Base-by-base conservation (phyloP, 2,888 invertebrate species). In the Coelinius sp. region DNA sequence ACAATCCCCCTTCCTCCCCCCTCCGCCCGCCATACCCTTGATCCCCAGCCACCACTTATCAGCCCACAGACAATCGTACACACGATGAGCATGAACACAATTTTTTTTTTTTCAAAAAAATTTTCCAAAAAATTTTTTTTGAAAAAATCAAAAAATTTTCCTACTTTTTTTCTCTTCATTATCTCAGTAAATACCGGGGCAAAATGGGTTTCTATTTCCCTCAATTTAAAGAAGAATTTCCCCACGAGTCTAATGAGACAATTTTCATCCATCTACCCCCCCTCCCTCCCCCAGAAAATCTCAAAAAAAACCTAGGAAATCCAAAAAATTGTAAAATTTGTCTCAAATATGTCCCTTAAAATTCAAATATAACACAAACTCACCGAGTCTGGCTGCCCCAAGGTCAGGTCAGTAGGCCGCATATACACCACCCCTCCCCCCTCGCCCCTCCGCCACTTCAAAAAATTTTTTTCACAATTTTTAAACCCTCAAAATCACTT, bases 371-470 rank as follows among this genome's bases (percentile, higher is more conserved):
- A 10, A n/a, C 0, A 75, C 71, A 75, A 49, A 79, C 82, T 82
- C 78, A 86, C 86, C 85, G 85, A 84, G 82, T 84, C 83, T 77
- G 81, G 77, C 81, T 80, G 84, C 82, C 81, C 83, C 86, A 86
- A 86, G 86, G 85, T 85, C 85, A 84, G 84, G 84, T 85, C 82
- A 86, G 80, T 84, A 82, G 84, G 84, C 83, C 83, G 82, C 77
- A 78, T 77, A 44, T 67, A 70, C 70, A 69, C 62, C 24, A 8
- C 24, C 53, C 64, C 76, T 75, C 38, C 75, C 73, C 68, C 74
- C 69, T 69, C 70, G 17, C 73, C 71, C 67, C 62, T 46, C 56
- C 62, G 65, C 38, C 71, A 64, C 71, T 17, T 73, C n/a, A n/a
- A n/a, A 71, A 67, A 59, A 73, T 74, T 64, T 35, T 68, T 63